Evolutionary conservation across 2,888 invertebrate genomes (phyloP), one percentile per base, ranked within the genome.

Genomic region (Dendrolimus houi): DNA sequence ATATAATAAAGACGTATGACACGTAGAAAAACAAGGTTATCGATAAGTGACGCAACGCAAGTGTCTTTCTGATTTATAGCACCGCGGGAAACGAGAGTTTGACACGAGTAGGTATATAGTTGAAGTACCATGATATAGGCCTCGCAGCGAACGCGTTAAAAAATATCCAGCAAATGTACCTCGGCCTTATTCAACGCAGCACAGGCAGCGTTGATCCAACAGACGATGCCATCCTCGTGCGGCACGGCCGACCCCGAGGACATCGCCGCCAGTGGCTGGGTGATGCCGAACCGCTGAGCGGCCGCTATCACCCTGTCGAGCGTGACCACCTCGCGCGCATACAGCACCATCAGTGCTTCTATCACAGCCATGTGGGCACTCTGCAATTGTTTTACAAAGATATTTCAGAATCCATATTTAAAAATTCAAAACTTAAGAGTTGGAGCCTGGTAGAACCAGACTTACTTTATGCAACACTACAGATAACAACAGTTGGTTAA

Each of bases 281-380:
- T 67, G 66, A 75, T 63, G 59, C 93, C 93, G 84, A 96, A 96
- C 71, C 97, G 93, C 83, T 95, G 95, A 67, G 97, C 95, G 66
- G 97, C 97, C 68, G 96, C 95, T 60, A 95, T 92, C 64, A 98
- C 95, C 59, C 97, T 93, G 81, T 98, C 98, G 58, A 95, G 92
- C 55, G 97, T 96, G 66, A 97, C 95, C 72, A 98, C 96, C 88
- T 98, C 98, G 75, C 96, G 95, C 69, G 97, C 96, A 91, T 98
- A 98, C 72, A 98, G 93, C 81, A 94, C 93, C 98, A 98, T 98
- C 85, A 98, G 92, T 70, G 97, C 96, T 91, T 98, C 98, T 87
- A 98, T 96, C 88, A 99, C 96, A 82, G 96, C 94, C 95, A 98
- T 95, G 88, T 99, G 98, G 74, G 97, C 97, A 84, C 94, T 95